Conservation (phyloP, 23 tunicate species). For the Styela clava region DNA sequence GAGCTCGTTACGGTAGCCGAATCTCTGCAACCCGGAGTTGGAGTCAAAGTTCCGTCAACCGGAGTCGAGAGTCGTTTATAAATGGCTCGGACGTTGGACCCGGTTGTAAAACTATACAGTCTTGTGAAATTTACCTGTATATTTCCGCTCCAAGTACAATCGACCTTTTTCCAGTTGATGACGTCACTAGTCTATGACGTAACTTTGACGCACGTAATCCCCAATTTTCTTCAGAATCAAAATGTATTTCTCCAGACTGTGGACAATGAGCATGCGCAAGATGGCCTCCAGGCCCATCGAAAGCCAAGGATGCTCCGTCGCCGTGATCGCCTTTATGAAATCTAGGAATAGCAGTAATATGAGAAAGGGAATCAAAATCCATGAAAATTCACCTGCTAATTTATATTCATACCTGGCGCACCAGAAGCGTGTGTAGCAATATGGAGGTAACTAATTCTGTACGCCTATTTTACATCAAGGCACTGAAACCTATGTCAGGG, state of each 20-base stretch:
- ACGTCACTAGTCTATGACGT: slow-evolving; percentile 7
- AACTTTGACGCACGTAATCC: not conserved
- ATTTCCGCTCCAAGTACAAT: not conserved
- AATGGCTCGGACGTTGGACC: too few species aligned
- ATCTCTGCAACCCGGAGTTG: too few species aligned
- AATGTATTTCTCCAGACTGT: slow-evolving; percentile 16
- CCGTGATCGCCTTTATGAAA: slow-evolving; percentile 1
- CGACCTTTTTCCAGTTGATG: not conserved
- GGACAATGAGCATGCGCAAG: slow-evolving; percentile 16
- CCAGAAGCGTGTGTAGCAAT: too few species aligned
- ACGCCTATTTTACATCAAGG: too few species aligned
- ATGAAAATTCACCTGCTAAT: too few species aligned
- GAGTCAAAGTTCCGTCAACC: too few species aligned
- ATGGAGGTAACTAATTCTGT: too few species aligned
- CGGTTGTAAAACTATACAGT: too few species aligned
- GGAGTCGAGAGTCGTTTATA: too few species aligned
- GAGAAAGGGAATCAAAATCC: not conserved
- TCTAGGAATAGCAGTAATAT: not conserved
- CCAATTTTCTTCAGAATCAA: slow-evolving; percentile 9
- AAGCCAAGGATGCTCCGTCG: slow-evolving; percentile 13
- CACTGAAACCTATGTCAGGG: too few species aligned
- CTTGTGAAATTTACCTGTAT: slow-evolving; percentile 4
- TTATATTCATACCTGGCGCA: too few species aligned
- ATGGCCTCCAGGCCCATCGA: slow-evolving; percentile 13
- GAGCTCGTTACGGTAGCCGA: too few species aligned